These are phyloP conservation scores for Athrips mouffetella DNA, from an alignment of 2,888 invertebrate genomes.

Conservation along the genomic window DNA sequence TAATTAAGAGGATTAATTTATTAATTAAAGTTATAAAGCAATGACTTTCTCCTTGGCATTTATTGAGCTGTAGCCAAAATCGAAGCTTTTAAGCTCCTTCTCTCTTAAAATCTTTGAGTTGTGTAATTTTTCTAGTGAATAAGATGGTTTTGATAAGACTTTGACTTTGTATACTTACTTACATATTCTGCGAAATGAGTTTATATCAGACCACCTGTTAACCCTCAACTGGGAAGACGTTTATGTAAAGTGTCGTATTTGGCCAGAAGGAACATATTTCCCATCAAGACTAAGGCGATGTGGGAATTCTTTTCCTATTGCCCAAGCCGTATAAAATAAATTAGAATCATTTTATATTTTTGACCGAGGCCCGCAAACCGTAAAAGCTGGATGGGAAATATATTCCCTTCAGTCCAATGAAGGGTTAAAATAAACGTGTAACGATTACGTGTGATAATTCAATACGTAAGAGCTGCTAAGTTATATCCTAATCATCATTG, in stretches of 20 bases:
- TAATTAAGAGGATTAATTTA: conserved; percentile 12
- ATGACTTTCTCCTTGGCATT: conserved; percentile 1
- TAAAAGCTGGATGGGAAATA: too few species aligned
- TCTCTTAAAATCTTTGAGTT: conserved; percentile 4
- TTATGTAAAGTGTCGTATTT: neutral
- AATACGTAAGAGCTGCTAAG: too few species aligned
- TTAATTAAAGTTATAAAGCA: conserved; percentile 9
- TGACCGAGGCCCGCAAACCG: too few species aligned
- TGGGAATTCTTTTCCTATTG: too few species aligned
- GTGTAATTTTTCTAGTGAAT: conserved; percentile 3
- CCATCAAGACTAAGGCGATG: too few species aligned
- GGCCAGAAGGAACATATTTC: neutral
- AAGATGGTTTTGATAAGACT: conserved; percentile 2
- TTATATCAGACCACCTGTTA: neutral
- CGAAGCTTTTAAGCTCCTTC: conserved; percentile 5
- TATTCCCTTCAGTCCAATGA: too few species aligned
- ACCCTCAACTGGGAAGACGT: too few species aligned
- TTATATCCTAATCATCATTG: too few species aligned
- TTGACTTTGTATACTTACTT: conserved; percentile 4
- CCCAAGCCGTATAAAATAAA: too few species aligned
- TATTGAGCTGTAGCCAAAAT: neutral
- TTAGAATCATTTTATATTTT: too few species aligned
- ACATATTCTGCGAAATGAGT: neutral
- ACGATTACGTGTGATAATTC: too few species aligned
- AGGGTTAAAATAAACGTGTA: too few species aligned